Percentiles rank a stretch among this genome's conserved stretches.
Evolutionary conservation across 30 jellyfish, hydroid and myxozoan species (phyloP).

Genomic region (Aurelia aurita complex sp. Pacific): DNA sequence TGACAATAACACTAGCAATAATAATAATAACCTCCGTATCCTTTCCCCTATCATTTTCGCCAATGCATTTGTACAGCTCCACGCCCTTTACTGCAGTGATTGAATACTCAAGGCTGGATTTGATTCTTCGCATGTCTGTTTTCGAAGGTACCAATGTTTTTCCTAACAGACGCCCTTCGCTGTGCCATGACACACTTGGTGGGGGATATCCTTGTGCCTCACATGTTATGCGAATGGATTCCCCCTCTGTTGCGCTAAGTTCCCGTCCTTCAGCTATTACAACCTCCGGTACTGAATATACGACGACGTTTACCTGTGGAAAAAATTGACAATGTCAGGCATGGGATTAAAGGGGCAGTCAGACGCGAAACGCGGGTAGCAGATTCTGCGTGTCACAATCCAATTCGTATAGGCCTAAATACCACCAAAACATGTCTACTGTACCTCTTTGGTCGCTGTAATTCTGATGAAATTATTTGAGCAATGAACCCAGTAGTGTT

Average conservation of each 20-base stretch:
- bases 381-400: too few relatives aligned
- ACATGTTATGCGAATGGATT: slow-evolving; percentile 28
- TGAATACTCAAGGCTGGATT: slow-evolving; percentile 7
- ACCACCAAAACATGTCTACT: too few relatives aligned
- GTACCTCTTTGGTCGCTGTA: too few relatives aligned
- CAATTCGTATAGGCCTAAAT: too few relatives aligned
- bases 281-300: slow-evolving; percentile 40
- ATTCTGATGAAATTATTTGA: too few relatives aligned
- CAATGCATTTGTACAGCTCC: slow-evolving; percentile 30
- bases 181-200: slow-evolving; percentile 42
- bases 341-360: too few relatives aligned
- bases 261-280: slow-evolving; percentile 43
- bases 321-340: neutral
- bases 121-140: neutral
- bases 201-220: slow-evolving; percentile 55
- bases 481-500: too few relatives aligned
- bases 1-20: neutral
- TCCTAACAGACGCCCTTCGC: slow-evolving; percentile 41
- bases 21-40: slow-evolving; percentile 22
- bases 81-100: slow-evolving; percentile 30
- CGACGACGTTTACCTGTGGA: slow-evolving; percentile 19
- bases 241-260: slow-evolving; percentile 28
- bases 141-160: slow-evolving; percentile 10
- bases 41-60: slow-evolving; percentile 19
- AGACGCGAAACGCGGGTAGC: too few relatives aligned